Evolutionary conservation across 2,113 vertebrate genomes (phyloP).

Genomic region (Pristiophorus japonicus): DNA sequence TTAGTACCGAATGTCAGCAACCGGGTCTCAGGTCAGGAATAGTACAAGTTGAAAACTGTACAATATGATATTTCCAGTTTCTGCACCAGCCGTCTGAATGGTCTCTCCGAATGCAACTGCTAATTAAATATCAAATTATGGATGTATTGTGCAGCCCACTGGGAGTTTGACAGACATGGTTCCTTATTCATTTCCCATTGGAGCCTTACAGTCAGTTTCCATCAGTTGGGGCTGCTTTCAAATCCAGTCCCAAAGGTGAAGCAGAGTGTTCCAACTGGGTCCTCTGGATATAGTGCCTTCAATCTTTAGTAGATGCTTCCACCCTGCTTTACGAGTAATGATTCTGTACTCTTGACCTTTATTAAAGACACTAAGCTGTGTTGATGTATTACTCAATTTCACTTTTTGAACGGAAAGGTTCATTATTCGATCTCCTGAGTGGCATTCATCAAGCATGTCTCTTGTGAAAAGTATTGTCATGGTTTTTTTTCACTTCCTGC

Average conservation of each 20-base stretch:
- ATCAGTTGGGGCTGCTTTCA: background rate
- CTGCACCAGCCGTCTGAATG: background rate
- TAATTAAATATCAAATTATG: background rate
- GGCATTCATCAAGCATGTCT: background rate
- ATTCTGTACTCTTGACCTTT: background rate
- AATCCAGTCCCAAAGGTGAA: background rate
- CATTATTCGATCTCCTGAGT: background rate
- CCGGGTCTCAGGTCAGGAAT: background rate
- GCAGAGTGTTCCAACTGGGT: background rate
- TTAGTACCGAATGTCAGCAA: too few relatives aligned
- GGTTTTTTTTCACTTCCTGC: background rate
- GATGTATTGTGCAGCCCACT: background rate
- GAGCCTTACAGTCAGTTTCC: conserved; percentile 3
- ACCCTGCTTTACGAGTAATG: background rate
- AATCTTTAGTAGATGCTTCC: background rate
- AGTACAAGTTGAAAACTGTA: background rate
- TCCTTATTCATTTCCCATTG: background rate
- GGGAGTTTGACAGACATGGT: background rate
- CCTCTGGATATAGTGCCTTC: background rate
- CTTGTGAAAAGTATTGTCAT: background rate
- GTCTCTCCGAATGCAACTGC: background rate
- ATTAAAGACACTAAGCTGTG: background rate
- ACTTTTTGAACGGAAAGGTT: background rate
- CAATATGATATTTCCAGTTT: background rate
- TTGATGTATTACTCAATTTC: background rate